A percentile compares a stretch with the other conserved stretches of the same genome.
These are phyloP conservation scores for Daktulosphaira vitifoliae DNA, from an alignment of 1,140 invertebrate species.

Conservation along the genomic window DNA sequence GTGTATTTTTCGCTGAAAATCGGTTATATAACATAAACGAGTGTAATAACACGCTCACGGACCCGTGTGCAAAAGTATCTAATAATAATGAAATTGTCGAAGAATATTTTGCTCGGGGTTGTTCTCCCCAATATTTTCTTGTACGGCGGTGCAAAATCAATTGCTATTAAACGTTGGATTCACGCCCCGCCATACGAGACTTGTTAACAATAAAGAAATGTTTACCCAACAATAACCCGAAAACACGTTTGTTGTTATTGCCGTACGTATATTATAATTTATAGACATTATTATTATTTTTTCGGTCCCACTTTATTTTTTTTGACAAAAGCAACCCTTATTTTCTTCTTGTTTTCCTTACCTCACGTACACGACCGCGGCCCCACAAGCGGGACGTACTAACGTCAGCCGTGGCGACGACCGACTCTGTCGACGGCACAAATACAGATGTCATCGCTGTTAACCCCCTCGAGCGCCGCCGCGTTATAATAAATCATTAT, in stretches of 20 bases:
- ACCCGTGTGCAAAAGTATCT: too few relatives aligned
- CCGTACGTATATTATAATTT: background rate
- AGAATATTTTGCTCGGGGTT: too few relatives aligned
- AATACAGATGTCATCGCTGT: constrained; percentile 28
- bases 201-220: constrained; percentile 23
- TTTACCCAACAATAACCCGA: constrained; percentile 28
- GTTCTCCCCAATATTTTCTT: too few relatives aligned
- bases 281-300: background rate
- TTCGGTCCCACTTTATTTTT: too few relatives aligned
- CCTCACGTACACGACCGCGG: background rate
- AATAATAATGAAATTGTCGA: too few relatives aligned
- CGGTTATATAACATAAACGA: too few relatives aligned
- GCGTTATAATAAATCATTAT: constrained; percentile 6
- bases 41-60: too few relatives aligned
- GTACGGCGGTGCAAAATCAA: constrained; percentile 29
- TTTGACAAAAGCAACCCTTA: constrained; percentile 2
- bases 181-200: background rate
- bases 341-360: constrained; percentile 2
- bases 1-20: background rate
- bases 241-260: constrained; percentile 27
- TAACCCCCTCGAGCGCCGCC: background rate
- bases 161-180: constrained; percentile 12
- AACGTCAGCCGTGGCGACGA: too few relatives aligned
- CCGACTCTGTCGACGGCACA: constrained; percentile 2
- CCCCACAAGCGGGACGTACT: too few relatives aligned